These are phyloP conservation scores for Peromyscus melanophrys DNA, from an alignment of 2,797 vertebrate genomes.

Conservation along the genomic window DNA sequence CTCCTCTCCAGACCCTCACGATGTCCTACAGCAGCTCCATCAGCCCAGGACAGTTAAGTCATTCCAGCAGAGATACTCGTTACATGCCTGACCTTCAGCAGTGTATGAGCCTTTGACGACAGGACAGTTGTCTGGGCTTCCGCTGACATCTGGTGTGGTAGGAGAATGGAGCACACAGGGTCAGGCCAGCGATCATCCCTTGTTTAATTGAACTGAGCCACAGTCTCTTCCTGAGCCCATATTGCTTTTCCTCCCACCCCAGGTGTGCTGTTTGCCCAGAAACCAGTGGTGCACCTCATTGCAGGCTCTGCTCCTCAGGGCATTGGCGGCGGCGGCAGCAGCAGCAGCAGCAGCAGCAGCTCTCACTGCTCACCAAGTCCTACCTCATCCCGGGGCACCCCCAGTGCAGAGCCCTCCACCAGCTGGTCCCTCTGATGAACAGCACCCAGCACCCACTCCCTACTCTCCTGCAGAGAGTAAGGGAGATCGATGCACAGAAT, in stretches of 20 bases:
- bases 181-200: too few relatives aligned
- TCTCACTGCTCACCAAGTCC: slow-evolving; percentile 94
- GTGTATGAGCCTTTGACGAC: too few relatives aligned
- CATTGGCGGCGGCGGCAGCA: slow-evolving; percentile 85
- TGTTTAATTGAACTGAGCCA: not conserved
- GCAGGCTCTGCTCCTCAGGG: slow-evolving; percentile 92
- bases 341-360: slow-evolving; percentile 85
- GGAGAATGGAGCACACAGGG: not conserved
- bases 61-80: not conserved
- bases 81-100: not conserved
- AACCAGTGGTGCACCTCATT: slow-evolving; percentile 91
- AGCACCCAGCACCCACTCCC: slow-evolving; percentile 43
- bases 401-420: slow-evolving; percentile 94
- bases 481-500: slow-evolving; percentile 82
- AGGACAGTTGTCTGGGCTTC: not conserved
- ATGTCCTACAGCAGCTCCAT: not conserved
- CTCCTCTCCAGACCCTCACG: not conserved
- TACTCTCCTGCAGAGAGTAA: slow-evolving; percentile 49
- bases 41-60: not conserved
- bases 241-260: not conserved
- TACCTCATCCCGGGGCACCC: slow-evolving; percentile 95
- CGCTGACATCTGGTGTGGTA: not conserved
- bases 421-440: slow-evolving; percentile 92
- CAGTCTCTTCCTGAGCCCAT: not conserved
- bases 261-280: slow-evolving; percentile 98